phyloP scores from a whole-genome alignment of 2,797 vertebrate genomes.

The Malurus leucopterus region DNA sequence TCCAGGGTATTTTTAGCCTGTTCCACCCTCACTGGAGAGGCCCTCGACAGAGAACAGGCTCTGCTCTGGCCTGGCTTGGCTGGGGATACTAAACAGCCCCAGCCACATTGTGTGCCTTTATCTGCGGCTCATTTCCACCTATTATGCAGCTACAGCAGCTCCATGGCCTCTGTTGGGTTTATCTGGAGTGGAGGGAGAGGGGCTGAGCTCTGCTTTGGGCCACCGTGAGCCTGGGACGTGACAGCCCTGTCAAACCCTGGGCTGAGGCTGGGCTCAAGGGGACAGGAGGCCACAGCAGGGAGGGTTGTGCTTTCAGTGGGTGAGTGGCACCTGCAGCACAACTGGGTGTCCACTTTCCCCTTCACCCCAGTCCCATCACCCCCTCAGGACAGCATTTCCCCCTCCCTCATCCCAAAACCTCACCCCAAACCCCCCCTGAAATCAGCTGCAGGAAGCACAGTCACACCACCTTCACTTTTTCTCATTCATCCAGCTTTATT shows the following conservation, averaged over 20 bases:
- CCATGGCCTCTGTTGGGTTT: background rate
- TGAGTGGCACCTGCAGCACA: background rate
- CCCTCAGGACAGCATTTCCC: background rate
- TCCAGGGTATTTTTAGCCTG: conserved; percentile 39
- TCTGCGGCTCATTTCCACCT: conserved; percentile 53
- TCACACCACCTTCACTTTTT: background rate
- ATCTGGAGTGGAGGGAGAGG: background rate
- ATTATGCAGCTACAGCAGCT: conserved; percentile 29
- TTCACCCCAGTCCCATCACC: background rate
- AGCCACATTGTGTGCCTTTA: conserved; percentile 33
- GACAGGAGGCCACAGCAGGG: background rate
- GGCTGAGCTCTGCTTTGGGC: background rate
- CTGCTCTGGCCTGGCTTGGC: background rate
- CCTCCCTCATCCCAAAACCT: background rate
- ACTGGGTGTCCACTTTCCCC: no score
- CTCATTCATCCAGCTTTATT: conserved; percentile 36
- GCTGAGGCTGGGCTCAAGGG: background rate
- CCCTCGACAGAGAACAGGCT: background rate
- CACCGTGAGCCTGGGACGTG: accelerated
- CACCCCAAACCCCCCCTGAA: background rate
- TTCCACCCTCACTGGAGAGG: conserved; percentile 32
- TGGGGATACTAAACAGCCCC: background rate
- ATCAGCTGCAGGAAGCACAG: background rate
- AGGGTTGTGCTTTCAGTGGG: background rate
- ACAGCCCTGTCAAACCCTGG: background rate